Conservation (phyloP, 2,888 invertebrate genomes). For the Drosophila eohydei region DNA sequence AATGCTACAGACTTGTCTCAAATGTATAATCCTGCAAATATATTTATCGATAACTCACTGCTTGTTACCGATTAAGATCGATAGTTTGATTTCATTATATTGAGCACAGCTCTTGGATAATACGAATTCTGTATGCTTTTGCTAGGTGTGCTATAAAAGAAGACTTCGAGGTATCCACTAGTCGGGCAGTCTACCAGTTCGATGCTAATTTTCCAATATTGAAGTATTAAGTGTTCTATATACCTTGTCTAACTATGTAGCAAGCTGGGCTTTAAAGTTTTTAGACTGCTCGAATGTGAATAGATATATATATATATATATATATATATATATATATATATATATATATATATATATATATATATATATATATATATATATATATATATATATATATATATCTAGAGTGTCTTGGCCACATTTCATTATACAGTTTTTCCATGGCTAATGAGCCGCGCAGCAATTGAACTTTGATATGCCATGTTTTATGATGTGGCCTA, state of each 20-base stretch:
- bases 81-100: too few species aligned
- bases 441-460: constrained; percentile 7
- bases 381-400: neutral
- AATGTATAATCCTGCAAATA: neutral
- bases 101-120: too few species aligned
- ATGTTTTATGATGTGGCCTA: constrained; percentile 34
- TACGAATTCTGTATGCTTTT: too few species aligned
- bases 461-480: constrained; percentile 44
- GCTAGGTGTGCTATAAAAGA: too few species aligned
- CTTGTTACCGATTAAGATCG: too few species aligned
- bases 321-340: neutral
- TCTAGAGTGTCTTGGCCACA: neutral
- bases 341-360: neutral
- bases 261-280: too few species aligned
- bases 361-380: neutral
- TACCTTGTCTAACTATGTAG: too few species aligned
- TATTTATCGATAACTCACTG: too few species aligned
- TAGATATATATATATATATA: neutral
- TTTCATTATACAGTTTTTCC: constrained; percentile 1
- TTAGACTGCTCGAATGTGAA: too few species aligned
- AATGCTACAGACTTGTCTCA: neutral
- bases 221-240: too few species aligned
- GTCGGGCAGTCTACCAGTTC: neutral
- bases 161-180: neutral
- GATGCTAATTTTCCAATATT: too few species aligned